These are phyloP conservation scores for Chiloscyllium plagiosum DNA, from an alignment of 2,113 vertebrate genomes.

Conservation along the genomic window DNA sequence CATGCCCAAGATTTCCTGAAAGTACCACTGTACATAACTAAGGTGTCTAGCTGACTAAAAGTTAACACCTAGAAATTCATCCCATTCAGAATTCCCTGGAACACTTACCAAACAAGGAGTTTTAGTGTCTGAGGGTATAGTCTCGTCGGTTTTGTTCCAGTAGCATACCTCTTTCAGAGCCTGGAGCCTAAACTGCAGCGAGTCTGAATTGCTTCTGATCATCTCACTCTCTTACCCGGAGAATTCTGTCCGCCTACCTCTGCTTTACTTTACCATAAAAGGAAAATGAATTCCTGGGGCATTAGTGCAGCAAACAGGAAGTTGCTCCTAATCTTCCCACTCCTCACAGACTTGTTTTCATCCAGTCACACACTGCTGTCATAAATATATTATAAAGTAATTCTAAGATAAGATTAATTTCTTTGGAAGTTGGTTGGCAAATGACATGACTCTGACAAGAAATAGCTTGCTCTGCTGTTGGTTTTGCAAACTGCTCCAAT, in stretches of 20 bases:
- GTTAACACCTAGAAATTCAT: not conserved
- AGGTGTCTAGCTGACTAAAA: not conserved
- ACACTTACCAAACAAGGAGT: conserved; percentile 17
- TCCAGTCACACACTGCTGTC: not conserved
- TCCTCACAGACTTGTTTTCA: not conserved
- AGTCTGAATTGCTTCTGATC: not conserved
- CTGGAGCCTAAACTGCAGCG: not conserved
- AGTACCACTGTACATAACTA: not conserved
- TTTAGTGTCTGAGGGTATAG: not conserved
- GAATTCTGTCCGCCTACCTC: conserved; percentile 30
- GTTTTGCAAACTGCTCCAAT: not conserved
- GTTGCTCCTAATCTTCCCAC: not conserved
- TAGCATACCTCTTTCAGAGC: not conserved
- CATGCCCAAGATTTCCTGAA: not conserved
- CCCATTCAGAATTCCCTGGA: conserved; percentile 25
- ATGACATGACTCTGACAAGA: not conserved
- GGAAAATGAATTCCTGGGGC: conserved; percentile 34
- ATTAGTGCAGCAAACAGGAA: conserved; percentile 33
- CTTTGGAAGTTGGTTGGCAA: not conserved
- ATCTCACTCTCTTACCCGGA: not conserved
- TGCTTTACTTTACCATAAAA: conserved; percentile 41
- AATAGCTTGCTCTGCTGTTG: not conserved
- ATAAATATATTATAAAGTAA: too few relatives aligned
- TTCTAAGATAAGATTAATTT: conserved; percentile 8
- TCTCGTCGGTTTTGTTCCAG: not conserved